Percentiles rank a stretch among this genome's conserved stretches.
Conservation (phyloP, 2,113 vertebrate genomes). For the Monarcha castaneiventris region DNA sequence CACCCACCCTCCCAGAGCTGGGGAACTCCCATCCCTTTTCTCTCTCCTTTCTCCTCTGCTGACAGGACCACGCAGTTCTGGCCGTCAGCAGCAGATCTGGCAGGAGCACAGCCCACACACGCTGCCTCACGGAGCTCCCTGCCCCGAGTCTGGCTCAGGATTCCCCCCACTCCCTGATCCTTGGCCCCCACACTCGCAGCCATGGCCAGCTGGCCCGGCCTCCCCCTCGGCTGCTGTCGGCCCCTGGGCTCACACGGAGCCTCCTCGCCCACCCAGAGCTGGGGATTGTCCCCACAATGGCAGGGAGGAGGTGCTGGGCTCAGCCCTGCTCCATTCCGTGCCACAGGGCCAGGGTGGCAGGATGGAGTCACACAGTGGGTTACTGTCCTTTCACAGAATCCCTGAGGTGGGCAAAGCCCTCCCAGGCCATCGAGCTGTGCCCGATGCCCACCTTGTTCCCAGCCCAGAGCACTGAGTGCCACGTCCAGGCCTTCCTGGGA, state of each 20-base stretch:
- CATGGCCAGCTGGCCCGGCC: background rate
- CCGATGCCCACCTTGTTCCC: background rate
- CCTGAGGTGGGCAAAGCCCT: background rate
- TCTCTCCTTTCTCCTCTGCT: background rate
- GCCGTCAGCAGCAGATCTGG: background rate
- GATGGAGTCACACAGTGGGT: fast-evolving
- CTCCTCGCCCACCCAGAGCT: fast-evolving
- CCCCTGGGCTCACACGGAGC: fast-evolving
- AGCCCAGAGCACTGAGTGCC: background rate
- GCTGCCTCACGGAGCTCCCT: background rate
- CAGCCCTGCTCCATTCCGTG: fast-evolving
- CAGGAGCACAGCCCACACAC: background rate
- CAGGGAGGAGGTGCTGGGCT: background rate
- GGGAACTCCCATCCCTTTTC: background rate
- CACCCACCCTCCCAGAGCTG: fast-evolving
- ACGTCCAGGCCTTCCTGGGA: fast-evolving
- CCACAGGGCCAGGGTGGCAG: background rate
- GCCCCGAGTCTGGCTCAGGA: background rate
- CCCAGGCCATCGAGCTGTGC: background rate
- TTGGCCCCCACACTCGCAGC: background rate
- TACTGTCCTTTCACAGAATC: background rate
- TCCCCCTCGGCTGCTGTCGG: background rate
- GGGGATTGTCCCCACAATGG: background rate
- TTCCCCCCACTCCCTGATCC: background rate
- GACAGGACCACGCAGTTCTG: background rate